Conservation (phyloP, 2,888 invertebrate genomes). For the Trachelus stipa region DNA sequence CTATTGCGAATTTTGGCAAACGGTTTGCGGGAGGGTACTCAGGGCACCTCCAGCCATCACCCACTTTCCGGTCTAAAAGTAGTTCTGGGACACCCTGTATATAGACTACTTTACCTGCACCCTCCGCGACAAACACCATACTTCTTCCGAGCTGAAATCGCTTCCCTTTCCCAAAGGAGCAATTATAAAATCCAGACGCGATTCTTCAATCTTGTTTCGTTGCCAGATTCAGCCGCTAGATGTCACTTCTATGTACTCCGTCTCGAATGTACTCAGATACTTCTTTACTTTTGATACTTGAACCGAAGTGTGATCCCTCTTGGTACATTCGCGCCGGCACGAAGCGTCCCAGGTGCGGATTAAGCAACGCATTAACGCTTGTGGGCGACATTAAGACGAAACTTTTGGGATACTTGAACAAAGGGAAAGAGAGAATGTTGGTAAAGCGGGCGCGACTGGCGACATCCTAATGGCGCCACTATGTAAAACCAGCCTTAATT, state of each 20-base stretch:
- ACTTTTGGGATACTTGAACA: neutral
- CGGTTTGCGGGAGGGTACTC: too few species aligned
- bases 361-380: neutral
- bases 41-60: too few species aligned
- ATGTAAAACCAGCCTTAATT: neutral
- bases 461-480: neutral
- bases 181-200: slow-evolving; percentile 13
- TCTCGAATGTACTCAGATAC: neutral
- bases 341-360: neutral
- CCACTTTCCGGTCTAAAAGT: too few species aligned
- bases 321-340: neutral
- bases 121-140: slow-evolving; percentile 1
- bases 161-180: slow-evolving; percentile 1
- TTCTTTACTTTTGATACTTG: neutral
- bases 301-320: neutral
- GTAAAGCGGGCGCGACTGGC: neutral
- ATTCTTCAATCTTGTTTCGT: slow-evolving; percentile 11
- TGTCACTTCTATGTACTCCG: neutral
- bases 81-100: too few species aligned
- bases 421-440: neutral
- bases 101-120: neutral
- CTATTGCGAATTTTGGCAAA: too few species aligned
- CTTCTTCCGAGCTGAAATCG: slow-evolving; percentile 14
- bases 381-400: neutral
- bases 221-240: slow-evolving; percentile 19